A percentile compares a stretch with the other conserved stretches of the same genome.
phyloP scores from a whole-genome alignment of 2,888 invertebrate species.

The Chrysina gloriosa region DNA sequence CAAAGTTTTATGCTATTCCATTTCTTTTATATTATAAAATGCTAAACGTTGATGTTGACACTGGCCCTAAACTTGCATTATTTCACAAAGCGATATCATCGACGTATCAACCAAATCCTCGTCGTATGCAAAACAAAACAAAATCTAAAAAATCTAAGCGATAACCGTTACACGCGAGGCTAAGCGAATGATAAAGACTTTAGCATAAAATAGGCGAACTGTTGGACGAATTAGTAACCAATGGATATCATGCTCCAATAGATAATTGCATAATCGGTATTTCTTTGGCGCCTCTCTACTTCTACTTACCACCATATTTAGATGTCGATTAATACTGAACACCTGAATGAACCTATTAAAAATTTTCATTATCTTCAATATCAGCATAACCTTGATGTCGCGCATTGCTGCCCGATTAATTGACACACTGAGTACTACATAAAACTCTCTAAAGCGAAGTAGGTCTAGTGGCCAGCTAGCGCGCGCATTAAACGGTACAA shows the following conservation, averaged over 20 bases:
- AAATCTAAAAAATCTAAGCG: conserved; percentile 5
- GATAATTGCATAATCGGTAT: neutral
- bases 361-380: neutral
- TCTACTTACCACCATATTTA: neutral
- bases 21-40: too few relatives aligned
- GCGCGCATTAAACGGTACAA: neutral
- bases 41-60: too few relatives aligned
- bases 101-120: neutral
- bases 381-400: conserved; percentile 2
- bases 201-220: neutral
- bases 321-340: neutral
- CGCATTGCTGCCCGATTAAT: neutral
- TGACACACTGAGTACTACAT: conserved; percentile 2
- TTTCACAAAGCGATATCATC: too few relatives aligned
- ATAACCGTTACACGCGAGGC: neutral
- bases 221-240: too few relatives aligned
- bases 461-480: neutral
- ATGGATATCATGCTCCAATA: neutral
- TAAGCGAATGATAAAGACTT: neutral
- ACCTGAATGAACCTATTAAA: neutral
- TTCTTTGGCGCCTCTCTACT: neutral
- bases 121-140: neutral
- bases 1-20: too few relatives aligned
- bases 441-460: conserved; percentile 13
- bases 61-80: too few relatives aligned